Conservation (phyloP, 2,797 vertebrate species). For the Toxotes lorentzi region DNA sequence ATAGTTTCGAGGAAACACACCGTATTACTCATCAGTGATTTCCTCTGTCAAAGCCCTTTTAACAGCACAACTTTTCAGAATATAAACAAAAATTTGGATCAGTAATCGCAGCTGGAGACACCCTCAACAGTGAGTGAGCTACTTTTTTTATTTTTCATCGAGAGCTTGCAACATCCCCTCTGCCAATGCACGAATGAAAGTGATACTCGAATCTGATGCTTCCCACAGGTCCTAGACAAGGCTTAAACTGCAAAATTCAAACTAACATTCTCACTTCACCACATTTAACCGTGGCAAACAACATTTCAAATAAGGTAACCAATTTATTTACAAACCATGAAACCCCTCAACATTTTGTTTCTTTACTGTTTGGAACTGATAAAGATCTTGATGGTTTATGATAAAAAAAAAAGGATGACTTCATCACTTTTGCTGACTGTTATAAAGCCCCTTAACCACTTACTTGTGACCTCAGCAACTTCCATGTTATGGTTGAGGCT, state of each 20-base stretch:
- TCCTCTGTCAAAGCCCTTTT: slow-evolving; percentile 16
- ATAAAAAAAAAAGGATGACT: slow-evolving; percentile 1
- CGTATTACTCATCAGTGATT: slow-evolving; percentile 8
- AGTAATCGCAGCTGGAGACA: slow-evolving; percentile 28
- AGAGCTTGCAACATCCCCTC: slow-evolving; percentile 13
- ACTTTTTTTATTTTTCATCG: slow-evolving; percentile 29
- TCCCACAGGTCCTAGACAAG: slow-evolving; percentile 25
- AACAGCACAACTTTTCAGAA: slow-evolving; percentile 20
- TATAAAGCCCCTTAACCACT: neutral
- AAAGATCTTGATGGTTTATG: slow-evolving; percentile 1
- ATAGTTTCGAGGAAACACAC: slow-evolving; percentile 15
- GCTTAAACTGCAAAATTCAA: slow-evolving; percentile 21
- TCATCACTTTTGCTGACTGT: neutral
- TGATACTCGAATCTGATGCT: slow-evolving; percentile 20
- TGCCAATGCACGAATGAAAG: slow-evolving; percentile 37
- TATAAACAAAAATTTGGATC: slow-evolving; percentile 30
- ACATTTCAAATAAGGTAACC: slow-evolving; percentile 6
- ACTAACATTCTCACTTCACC: slow-evolving; percentile 3
- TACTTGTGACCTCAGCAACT: slow-evolving; percentile 30
- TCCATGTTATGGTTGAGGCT: slow-evolving; percentile 25
- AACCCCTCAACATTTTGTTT: neutral
- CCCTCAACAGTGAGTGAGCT: slow-evolving; percentile 23
- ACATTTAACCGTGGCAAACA: slow-evolving; percentile 21
- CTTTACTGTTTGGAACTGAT: neutral
- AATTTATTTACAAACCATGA: slow-evolving; percentile 11